Base-by-base conservation (phyloP, 2,888 invertebrate species). In the Agonopterix heracliana region DNA sequence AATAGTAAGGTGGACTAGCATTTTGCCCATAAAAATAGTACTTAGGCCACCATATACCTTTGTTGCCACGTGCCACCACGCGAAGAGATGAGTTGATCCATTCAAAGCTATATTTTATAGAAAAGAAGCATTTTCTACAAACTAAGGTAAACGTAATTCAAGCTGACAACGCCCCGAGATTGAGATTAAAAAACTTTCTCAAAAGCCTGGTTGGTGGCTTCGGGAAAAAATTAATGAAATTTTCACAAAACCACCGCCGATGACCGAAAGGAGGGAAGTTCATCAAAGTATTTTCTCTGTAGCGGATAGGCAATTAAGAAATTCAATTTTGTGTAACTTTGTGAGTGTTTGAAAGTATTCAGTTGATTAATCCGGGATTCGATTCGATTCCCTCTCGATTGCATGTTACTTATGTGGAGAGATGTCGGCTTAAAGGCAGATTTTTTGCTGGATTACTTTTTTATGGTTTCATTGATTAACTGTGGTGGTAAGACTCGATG, bases 151-250 rank as follows among this genome's bases (percentile, higher is more conserved):
- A 74, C 69, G 70, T 75, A 72, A 74, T 78, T 76, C 71, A 52
- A 64, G 63, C 67, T 71, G 75, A 74, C 75, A 71, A 68, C 66
- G 66, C 52, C 52, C 62, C 58, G 53, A 63, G 64, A 63, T 69
- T 67, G 68, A 82, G 81, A 85, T 84, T 85, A 85, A 85, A 85
- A 85, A 85, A 85, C 71, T 84, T 85, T 78, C 66, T 60, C 56
- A 65, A 67, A 63, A 63, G 68, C 65, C 70, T 64, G 26, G 64
- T 67, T 64, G 26, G 64, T 67, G 66, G 64, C 61, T 60, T 51
- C 50, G 46, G 70, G 77, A 77, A 78, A 73, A 78, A 75, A 74
- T 74, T 79, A 80, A 82, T 80, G 81, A 80, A 84, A 79, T 78
- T 80, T 79, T 63, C 59, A 58, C 70, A 64, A 66, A 71, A 66